Evolutionary conservation across 2,113 vertebrate genomes (phyloP).

Genomic region (Nestor notabilis): DNA sequence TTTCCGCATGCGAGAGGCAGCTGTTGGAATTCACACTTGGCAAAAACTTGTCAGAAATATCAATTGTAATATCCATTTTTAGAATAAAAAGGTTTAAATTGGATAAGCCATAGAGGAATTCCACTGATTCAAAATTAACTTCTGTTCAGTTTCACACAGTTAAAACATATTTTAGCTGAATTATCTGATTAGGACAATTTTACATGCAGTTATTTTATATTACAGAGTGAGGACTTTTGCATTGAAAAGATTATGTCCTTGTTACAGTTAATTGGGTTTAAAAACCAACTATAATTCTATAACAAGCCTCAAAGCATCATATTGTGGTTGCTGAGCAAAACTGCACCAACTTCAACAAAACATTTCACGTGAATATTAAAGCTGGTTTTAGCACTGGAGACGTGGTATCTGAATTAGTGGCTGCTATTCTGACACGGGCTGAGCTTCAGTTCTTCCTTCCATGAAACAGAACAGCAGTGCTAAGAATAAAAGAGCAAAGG

Average conservation of each 20-base stretch:
- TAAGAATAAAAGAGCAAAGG: neutral
- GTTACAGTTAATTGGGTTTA: slow-evolving; percentile 51
- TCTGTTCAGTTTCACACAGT: slow-evolving; percentile 47
- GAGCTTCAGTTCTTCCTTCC: neutral
- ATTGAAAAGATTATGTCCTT: slow-evolving; percentile 48
- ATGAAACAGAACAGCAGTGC: neutral
- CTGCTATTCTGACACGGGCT: neutral
- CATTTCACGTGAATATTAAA: neutral
- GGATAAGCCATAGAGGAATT: slow-evolving; percentile 37
- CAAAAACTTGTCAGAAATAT: slow-evolving; percentile 27
- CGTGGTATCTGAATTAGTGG: neutral
- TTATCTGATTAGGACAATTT: slow-evolving; percentile 27
- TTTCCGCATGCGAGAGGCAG: neutral
- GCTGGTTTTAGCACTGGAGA: neutral
- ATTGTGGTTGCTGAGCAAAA: slow-evolving; percentile 15
- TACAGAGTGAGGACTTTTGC: neutral
- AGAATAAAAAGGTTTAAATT: slow-evolving; percentile 28
- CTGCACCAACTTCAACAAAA: neutral
- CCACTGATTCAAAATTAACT: neutral
- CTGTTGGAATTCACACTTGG: neutral
- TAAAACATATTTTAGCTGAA: slow-evolving; percentile 25
- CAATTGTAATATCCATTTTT: slow-evolving; percentile 24
- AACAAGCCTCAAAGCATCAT: slow-evolving; percentile 44
- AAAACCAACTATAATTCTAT: slow-evolving; percentile 38
- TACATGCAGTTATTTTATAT: slow-evolving; percentile 15